Conservation (phyloP, 2,113 vertebrate genomes). For the Axis porcinus region DNA sequence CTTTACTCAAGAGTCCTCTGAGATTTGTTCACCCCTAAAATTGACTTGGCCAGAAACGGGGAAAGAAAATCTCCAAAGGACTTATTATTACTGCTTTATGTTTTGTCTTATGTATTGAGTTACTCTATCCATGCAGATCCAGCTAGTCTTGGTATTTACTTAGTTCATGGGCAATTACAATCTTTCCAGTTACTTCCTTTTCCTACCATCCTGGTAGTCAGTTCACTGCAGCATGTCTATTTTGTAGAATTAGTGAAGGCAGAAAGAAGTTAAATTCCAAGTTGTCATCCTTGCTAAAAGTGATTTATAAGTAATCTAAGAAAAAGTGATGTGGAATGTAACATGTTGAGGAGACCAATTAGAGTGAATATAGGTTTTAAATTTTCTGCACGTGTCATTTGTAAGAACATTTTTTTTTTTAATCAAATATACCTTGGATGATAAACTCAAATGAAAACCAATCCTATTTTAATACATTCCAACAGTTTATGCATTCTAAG, state of each 20-base stretch:
- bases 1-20: neutral
- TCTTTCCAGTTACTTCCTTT: neutral
- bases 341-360: neutral
- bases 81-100: neutral
- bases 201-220: neutral
- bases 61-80: neutral
- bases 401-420: neutral
- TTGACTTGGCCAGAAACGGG: neutral
- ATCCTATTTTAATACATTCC: neutral
- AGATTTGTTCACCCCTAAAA: neutral
- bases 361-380: neutral
- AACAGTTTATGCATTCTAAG: neutral
- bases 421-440: neutral
- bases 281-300: neutral
- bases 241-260: slow-evolving; percentile 7
- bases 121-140: neutral
- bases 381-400: neutral
- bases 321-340: neutral
- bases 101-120: neutral
- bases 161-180: neutral
- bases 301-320: neutral
- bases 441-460: neutral
- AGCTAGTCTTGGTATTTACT: neutral
- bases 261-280: slow-evolving; percentile 12
- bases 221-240: neutral